Evolutionary conservation across 2,888 invertebrate species (phyloP), one percentile per base, ranked within the genome.

Genomic region (Ptilodon capucinus): DNA sequence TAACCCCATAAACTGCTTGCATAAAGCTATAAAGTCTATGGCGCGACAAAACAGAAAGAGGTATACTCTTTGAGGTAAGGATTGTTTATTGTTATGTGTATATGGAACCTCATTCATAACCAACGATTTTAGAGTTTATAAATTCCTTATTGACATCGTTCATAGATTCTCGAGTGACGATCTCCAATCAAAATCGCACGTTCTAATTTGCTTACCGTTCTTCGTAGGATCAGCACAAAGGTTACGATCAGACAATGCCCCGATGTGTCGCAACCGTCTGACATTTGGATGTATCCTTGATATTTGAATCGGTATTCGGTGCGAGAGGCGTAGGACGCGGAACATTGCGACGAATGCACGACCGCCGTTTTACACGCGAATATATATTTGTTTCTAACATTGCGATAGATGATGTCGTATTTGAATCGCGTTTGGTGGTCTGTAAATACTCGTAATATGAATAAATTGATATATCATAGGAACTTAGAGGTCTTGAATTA

Each of bases 221-320:
- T 56, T 57, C 58, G 60, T 54, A 60, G 56, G 59, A 58, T 56
- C 61, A 56, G 65, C 68, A 70, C 77, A 78, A 71, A 67, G 64
- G 64, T 67, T 67, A 64, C 43, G 48, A 41, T 21, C 59, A 83
- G 75, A 88, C 86, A 87, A 85, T 84, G 71, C 70, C 62, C 63
- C 57, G 64, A 46, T 58, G 59, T 86, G 81, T 82, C 75, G 81
- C 78, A 88, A 89, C 54, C 68, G 52, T 46, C 76, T 90, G 91
- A 79, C 91, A 90, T 91, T 90, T 89, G 60, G 81, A 72, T 62
- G 70, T 86, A 88, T 87, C 91, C 90, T 91, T 91, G 91, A 90
- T 90, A 91, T 91, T 91, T 91, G 74, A 75, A 73, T 71, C 74
- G 81, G 84, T 78, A 83, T 86, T 87, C 79, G 74, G 75, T 74